Evolutionary conservation across 2,888 invertebrate species (phyloP), one percentile per base, ranked within the genome.

Genomic region (Drosophila silvestris): DNA sequence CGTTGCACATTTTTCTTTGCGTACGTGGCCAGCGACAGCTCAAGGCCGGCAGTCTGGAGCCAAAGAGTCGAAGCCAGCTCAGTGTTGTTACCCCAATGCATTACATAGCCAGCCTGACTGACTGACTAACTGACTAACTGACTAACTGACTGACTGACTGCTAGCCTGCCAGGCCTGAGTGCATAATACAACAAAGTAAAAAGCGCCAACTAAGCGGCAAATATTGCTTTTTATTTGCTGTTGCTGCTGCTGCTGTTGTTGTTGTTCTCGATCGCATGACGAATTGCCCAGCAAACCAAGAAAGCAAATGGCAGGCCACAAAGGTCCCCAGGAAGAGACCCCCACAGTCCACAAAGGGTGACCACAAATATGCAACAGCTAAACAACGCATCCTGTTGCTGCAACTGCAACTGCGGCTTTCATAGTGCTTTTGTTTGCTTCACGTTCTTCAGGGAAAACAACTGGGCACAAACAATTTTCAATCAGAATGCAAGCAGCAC

Each of bases 181-280:
- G 78, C 82, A 82, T 82, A 81, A 79, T 69, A 76, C 80, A 82
- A 81, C 76, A 82, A 79, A 82, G 77, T 81, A 81, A 81, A 79
- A 88, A 89, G 85, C 89, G 89, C 87, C 89, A 85, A 85, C 88
- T 85, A 89, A 89, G 85, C 82, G 85, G 71, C 81, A 71, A 58
- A 81, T 81, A 81, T 76, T 72, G 82, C 82, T 79, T 81, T 81
- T 82, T 79, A 82, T 83, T 81, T 80, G 73, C 67, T 78, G 64
- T 50, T 53, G 64, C 41, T 71, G 52, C 35, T 62, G 66, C 30
- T 26, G 28, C 28, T 51, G 67, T 51, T 68, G 57, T 59, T 63
- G 70, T 58, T 66, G 66, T 77, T 77, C 76, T 81, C 74, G 81
- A 81, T 83, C 76, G 85, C 83, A 87, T 85, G 85, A 85, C 85